Base-by-base conservation (phyloP, 2,888 invertebrate genomes). In the Tricholauxania praeusta region DNA sequence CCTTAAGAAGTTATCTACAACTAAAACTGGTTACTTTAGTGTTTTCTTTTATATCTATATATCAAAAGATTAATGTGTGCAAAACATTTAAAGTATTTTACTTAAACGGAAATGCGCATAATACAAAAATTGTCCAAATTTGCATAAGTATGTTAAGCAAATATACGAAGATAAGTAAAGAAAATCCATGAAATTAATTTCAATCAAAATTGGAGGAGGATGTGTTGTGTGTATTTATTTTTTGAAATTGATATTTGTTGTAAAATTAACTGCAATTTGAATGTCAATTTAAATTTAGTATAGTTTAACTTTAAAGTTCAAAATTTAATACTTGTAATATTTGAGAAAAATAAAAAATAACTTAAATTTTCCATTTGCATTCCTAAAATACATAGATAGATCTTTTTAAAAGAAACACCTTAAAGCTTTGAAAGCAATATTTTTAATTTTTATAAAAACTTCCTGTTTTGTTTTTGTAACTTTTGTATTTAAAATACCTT, bases 401-500 rank as follows among this genome's bases (percentile, higher is more conserved):
- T 64, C 48, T 68, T 69, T 57, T 28, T 69, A 57, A 2, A 66
- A 67, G 67, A 49, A 53, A 51, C 72, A 49, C 55, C 47, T 65
- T 68, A 28, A 63, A 48, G 63, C 66, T 71, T 72, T 69, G 57
- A 62, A 69, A 73, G 72, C 65, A 72, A 39, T 65, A 52, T 66
- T 62, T 39, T 59, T 60, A 60, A 70, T 60, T 53, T 57, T 59
- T 49, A 48, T 53, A 32, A 48, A 59, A 66, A 39, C 55, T 68
- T 67, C 51, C 64, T 71, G 49, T 63, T 68, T 62, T 71, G 49
- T 63, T 68, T 62, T 22, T 49, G 53, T 62, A 68, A 59, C 39
- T 75, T 68, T 48, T 47, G 67, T 72, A 71, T 74, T 74, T 72
- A 63, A 53, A 75, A 76, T 78, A 76, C 78, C 74, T 73, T 70